These are phyloP conservation scores for Girardinus metallicus DNA, from an alignment of 2,797 vertebrate genomes.

Conservation along the genomic window DNA sequence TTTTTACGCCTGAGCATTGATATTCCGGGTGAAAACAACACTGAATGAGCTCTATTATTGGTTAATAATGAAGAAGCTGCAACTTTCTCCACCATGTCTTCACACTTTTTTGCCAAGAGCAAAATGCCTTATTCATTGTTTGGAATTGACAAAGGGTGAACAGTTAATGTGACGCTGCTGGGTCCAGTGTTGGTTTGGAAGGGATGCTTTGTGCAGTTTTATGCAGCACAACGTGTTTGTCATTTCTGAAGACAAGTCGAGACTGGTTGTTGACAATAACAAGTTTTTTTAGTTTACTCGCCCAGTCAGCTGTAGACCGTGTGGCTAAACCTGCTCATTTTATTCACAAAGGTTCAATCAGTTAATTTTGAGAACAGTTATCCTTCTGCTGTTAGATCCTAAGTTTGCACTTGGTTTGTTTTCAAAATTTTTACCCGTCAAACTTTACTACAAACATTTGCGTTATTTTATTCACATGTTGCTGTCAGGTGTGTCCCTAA, in stretches of 20 bases:
- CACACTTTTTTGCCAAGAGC: not conserved
- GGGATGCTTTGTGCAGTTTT: not conserved
- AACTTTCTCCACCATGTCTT: slow-evolving; percentile 8
- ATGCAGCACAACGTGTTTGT: not conserved
- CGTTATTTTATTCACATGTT: not conserved
- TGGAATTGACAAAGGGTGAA: not conserved
- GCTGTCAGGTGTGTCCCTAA: not conserved
- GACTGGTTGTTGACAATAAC: not conserved
- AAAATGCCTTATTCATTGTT: not conserved
- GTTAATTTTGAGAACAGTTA: not conserved
- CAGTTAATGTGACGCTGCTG: not conserved
- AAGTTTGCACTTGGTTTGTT: not conserved
- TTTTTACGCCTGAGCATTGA: slow-evolving; percentile 6
- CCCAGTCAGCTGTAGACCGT: not conserved
- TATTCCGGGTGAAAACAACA: slow-evolving; percentile 17
- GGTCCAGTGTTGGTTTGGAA: not conserved
- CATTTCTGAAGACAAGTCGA: not conserved
- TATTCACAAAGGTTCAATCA: not conserved
- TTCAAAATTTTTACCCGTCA: not conserved
- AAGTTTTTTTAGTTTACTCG: not conserved
- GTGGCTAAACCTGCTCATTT: not conserved
- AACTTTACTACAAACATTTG: not conserved
- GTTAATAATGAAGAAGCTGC: slow-evolving; percentile 25
- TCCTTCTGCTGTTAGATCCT: not conserved
- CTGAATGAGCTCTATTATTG: slow-evolving; percentile 59